phyloP scores from a whole-genome alignment of 2,888 invertebrate genomes.

The Drosophila basisetae region DNA sequence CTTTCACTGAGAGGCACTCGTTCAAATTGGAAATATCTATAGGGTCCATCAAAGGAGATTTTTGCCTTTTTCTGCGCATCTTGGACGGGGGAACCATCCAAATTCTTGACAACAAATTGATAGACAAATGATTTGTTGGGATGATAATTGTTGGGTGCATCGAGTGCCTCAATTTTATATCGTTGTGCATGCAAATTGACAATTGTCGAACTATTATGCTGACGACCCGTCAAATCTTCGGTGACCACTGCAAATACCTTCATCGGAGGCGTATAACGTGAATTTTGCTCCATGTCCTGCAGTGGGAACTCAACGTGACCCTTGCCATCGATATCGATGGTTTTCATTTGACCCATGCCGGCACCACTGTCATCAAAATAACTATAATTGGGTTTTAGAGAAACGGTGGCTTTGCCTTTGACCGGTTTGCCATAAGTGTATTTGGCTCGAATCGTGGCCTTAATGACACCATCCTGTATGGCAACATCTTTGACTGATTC shows the following conservation, averaged over 20 bases:
- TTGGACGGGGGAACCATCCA: slow-evolving; percentile 89
- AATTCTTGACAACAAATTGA: slow-evolving; percentile 89
- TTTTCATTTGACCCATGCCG: slow-evolving; percentile 87
- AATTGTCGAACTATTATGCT: slow-evolving; percentile 91
- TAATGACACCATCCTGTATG: slow-evolving; percentile 91
- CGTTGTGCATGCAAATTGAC: slow-evolving; percentile 91
- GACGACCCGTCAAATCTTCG: slow-evolving; percentile 92
- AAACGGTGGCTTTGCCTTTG: slow-evolving; percentile 93
- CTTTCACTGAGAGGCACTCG: background rate
- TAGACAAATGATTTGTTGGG: slow-evolving; percentile 94
- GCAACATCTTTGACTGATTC: slow-evolving; percentile 93
- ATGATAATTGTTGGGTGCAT: slow-evolving; percentile 94
- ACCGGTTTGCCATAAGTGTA: slow-evolving; percentile 95
- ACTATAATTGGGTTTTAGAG: slow-evolving; percentile 76
- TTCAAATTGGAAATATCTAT: slow-evolving; percentile 26
- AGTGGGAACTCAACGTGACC: slow-evolving; percentile 91
- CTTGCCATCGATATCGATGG: slow-evolving; percentile 88
- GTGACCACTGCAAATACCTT: slow-evolving; percentile 93
- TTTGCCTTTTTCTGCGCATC: slow-evolving; percentile 87
- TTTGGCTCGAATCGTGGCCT: slow-evolving; percentile 93
- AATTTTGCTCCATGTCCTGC: slow-evolving; percentile 88
- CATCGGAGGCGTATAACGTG: slow-evolving; percentile 85
- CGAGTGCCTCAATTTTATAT: slow-evolving; percentile 90
- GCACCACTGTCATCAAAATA: slow-evolving; percentile 32
- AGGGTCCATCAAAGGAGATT: slow-evolving; percentile 58